Base-by-base conservation (phyloP, 2,888 invertebrate genomes). In the Flexamia atlantica region DNA sequence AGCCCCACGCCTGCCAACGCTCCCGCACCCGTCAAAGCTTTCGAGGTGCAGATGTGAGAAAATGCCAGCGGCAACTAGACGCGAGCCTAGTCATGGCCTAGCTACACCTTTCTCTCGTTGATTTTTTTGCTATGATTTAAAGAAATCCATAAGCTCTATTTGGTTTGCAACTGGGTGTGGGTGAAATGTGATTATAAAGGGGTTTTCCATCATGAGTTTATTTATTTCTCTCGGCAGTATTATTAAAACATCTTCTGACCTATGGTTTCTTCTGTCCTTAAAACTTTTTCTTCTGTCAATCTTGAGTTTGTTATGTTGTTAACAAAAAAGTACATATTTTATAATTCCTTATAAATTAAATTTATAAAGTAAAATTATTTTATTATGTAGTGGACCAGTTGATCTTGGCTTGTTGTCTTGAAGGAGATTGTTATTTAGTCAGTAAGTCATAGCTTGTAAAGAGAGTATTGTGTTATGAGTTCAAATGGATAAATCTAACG, bases 41-140 rank as follows among this genome's bases (percentile, higher is more conserved):
- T 88, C 81, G 87, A 88, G 81, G 88, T 88, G 40, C 88, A 88
- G 53, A 87, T 88, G 88, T 88, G 86, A 87, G 82, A 74, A 36
- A 3, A 36, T 4, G 42, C 36, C 23, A 4, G 3, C 23, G 12
- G 57, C 1, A 2, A 23, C n/a, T 57, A 57, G 57, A 57, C 2
- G 36, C 9, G 46, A 17, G 12, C 46, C n/a, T 46, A 12, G 46
- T 46, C 12, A 57, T 57, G 57, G 46, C 46, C n/a, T 57, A 57
- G 57, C 23, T 57, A 57, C 57, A 23, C 36, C 36, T 7, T 36
- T 36, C 4, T 36, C 5, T 4, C 36, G 5, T 36, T 7, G 4
- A 9, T 4, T 9, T 9, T 36, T 7, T 36, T 4, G 36, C 9
- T 36, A 36, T 36, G 36, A 9, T 9, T 9, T 36, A 36, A 9